Evolutionary conservation across 2,113 vertebrate genomes (phyloP), one percentile per base, ranked within the genome.

Genomic region (Poeciliopsis prolifica): DNA sequence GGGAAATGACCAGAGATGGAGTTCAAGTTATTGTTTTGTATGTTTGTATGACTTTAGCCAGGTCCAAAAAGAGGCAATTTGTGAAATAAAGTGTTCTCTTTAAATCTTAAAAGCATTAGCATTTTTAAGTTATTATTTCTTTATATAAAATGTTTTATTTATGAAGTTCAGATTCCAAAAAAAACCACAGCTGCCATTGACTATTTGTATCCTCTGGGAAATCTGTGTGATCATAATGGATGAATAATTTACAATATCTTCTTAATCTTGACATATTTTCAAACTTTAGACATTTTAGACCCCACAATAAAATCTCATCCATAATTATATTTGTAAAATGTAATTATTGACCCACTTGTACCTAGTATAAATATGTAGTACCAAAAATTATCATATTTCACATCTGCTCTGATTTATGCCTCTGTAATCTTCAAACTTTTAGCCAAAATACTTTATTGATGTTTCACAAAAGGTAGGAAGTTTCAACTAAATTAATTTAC

Each of bases 1-100:
- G 35, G 22, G 60, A 73, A 71, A 83, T 78, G 64, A 60, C 67
- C 70, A 83, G 63, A 81, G 68, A 85, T 75, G 72, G 70, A 80
- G 51, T 71, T 61, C 69, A 69, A 78, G 51, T 30, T 44, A 60
- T 51, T 58, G 64, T 51, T 51, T 69, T 17, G 14, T 44, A n/a
- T 61, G 35, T 44, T 31, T 37, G 28, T 40, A 28, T 68, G 64
- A 69, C 37, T 82, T 79, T 62, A 61, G 35, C 11, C 35, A 37
- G 68, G 54, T 68, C 19, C 79, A 64, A 75, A 68, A 72, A 72
- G 33, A 72, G 58, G 62, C 70, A 63, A 74, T 44, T 68, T 12
- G 37, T 63, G 51, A n/a, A 51, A 12, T 5, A 68, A 78, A 67
- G 78, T 66, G 22, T 74, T 40, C 42, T 65, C 5, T 1, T 31